Percentiles rank a stretch among this genome's conserved stretches.
Conservation (phyloP, 2,797 vertebrate genomes). For the Dendrocincla fuliginosa region DNA sequence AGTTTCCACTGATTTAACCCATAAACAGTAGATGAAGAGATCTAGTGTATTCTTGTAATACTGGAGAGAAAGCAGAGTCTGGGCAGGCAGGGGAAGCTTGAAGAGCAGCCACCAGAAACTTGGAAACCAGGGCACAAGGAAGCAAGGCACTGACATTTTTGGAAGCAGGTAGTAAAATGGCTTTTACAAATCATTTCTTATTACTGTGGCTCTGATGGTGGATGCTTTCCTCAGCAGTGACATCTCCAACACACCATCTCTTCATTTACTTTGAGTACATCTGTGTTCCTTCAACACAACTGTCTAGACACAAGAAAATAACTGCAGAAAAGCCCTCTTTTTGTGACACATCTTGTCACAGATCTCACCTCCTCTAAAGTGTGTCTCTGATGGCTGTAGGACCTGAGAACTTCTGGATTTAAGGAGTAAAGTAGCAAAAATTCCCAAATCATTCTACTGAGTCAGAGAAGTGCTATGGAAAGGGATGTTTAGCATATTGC, state of each 20-base stretch:
- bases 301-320: background rate
- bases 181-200: background rate
- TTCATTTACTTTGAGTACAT: background rate
- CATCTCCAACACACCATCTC: background rate
- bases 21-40: background rate
- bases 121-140: background rate
- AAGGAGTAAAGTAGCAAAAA: background rate
- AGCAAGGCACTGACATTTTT: background rate
- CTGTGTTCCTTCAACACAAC: background rate
- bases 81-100: background rate
- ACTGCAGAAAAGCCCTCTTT: background rate
- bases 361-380: background rate
- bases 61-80: background rate
- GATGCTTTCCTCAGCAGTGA: background rate
- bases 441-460: background rate
- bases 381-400: background rate
- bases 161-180: background rate
- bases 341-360: background rate
- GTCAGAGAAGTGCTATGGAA: background rate
- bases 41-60: rapidly evolving
- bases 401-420: background rate
- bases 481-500: background rate
- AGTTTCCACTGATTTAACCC: background rate
- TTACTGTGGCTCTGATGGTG: background rate
- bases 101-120: background rate